A percentile compares a stretch with the other conserved stretches of the same genome.
Conservation (phyloP, 2,797 vertebrate genomes). For the Mus minutoides region DNA sequence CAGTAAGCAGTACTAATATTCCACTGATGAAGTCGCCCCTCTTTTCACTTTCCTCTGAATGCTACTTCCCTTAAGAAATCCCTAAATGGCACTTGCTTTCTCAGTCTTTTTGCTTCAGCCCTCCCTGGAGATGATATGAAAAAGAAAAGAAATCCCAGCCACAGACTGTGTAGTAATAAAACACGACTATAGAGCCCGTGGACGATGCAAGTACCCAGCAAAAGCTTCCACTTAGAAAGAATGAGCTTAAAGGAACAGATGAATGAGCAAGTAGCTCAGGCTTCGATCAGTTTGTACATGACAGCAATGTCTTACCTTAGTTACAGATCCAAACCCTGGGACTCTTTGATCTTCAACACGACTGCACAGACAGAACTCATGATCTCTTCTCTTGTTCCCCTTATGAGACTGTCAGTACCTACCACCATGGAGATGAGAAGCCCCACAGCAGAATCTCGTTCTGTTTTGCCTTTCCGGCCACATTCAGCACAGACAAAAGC, state of each 20-base stretch:
- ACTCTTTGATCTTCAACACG: neutral
- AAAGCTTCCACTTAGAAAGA: neutral
- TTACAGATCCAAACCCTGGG: neutral
- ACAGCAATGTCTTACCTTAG: conserved; percentile 58
- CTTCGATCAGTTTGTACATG: neutral
- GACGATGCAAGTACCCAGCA: neutral
- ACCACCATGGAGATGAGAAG: conserved; percentile 78
- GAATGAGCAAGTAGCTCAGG: neutral
- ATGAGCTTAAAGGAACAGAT: neutral
- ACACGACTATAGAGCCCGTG: neutral
- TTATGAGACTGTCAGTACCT: conserved; percentile 26
- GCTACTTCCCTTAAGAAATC: conserved; percentile 37
- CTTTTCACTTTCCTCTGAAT: conserved; percentile 54
- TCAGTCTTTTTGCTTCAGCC: neutral
- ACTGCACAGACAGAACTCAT: neutral
- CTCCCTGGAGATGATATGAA: neutral
- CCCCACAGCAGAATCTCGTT: conserved; percentile 69
- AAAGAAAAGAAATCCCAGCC: neutral
- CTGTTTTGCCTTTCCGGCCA: conserved; percentile 73
- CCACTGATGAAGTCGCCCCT: neutral
- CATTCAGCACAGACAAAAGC: conserved; percentile 78
- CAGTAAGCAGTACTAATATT: conserved; percentile 41
- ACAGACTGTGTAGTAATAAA: neutral
- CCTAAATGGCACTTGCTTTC: conserved; percentile 54
- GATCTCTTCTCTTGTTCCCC: neutral